A percentile compares a stretch with the other conserved stretches of the same genome.
Conservation (phyloP, 2,113 vertebrate species). For the Pachycephala philippinensis region DNA sequence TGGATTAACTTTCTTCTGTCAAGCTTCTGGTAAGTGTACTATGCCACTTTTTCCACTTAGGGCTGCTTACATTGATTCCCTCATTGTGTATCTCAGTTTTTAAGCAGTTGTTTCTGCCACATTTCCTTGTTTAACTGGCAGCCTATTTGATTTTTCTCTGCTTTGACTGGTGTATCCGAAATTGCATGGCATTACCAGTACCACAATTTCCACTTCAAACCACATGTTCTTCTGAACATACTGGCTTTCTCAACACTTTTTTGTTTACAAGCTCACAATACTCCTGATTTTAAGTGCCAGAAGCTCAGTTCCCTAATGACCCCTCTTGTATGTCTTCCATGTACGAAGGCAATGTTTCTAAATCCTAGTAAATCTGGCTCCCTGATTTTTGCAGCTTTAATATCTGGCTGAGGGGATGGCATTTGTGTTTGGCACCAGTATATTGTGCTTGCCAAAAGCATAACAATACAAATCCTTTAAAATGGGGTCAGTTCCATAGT, state of each 20-base stretch:
- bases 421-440: background rate
- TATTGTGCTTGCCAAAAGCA: background rate
- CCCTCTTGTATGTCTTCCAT: rapidly evolving
- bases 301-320: background rate
- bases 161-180: background rate
- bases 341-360: background rate
- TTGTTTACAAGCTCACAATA: background rate
- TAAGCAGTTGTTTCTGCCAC: background rate
- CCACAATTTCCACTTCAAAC: background rate
- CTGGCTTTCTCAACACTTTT: background rate
- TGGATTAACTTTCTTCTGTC: background rate
- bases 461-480: background rate
- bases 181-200: background rate
- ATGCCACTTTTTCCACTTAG: background rate
- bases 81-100: background rate
- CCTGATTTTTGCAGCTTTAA: background rate
- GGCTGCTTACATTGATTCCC: background rate
- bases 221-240: background rate
- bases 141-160: background rate
- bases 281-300: background rate
- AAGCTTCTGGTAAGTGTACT: background rate
- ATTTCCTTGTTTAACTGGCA: background rate
- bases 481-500: background rate
- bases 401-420: background rate
- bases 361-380: background rate